phyloP scores from a whole-genome alignment of 1,140 invertebrate species.

The Daktulosphaira vitifoliae region DNA sequence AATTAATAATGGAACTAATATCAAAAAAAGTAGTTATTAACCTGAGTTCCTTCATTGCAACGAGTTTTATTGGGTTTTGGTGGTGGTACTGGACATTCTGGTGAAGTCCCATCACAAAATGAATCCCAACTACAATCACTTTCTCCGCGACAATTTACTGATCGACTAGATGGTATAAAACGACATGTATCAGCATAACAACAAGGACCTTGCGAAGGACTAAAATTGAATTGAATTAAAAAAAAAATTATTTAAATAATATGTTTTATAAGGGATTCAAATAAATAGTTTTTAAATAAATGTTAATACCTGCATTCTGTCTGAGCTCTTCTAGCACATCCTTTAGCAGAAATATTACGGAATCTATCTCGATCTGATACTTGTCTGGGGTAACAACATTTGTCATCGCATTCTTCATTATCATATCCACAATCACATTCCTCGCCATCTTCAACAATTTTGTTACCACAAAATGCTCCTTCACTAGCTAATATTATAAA shows the following conservation, averaged over 20 bases:
- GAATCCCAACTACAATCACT: conserved; percentile 82
- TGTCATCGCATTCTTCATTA: conserved; percentile 81
- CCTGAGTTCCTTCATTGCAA: conserved; percentile 72
- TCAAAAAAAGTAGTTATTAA: conserved; percentile 38
- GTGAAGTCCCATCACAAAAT: conserved; percentile 72
- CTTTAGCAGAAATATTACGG: conserved; percentile 62
- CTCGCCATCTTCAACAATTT: conserved; percentile 94
- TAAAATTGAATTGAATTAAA: conserved; percentile 44
- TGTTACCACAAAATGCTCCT: conserved; percentile 97
- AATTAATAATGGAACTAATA: conserved; percentile 24
- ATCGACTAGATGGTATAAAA: conserved; percentile 58
- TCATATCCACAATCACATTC: conserved; percentile 99
- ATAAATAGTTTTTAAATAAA: neutral
- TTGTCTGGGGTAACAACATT: conserved; percentile 85
- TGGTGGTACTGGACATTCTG: conserved; percentile 73
- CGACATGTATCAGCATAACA: conserved; percentile 72
- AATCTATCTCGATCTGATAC: conserved; percentile 59
- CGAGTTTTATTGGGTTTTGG: conserved; percentile 71
- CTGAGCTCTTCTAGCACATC: conserved; percentile 55
- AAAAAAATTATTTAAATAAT: neutral
- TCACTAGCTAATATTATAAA: conserved; percentile 55
- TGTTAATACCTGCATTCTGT: conserved; percentile 66
- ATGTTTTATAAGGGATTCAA: neutral
- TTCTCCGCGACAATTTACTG: conserved; percentile 67
- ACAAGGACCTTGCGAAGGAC: conserved; percentile 94